Conservation (phyloP, 2,797 vertebrate genomes). For the Sebastes taczanowskii region DNA sequence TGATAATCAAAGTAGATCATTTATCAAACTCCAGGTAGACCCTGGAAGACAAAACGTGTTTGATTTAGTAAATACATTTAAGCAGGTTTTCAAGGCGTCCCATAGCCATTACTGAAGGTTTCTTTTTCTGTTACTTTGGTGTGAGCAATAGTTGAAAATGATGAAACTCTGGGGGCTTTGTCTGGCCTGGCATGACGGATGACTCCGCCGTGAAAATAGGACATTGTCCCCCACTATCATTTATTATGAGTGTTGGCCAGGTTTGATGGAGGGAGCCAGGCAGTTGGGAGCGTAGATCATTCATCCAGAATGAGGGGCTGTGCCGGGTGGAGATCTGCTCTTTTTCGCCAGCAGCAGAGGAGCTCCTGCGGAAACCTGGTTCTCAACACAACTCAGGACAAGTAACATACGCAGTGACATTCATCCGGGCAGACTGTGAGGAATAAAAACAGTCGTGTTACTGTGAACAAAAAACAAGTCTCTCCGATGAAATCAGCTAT, state of each 20-base stretch:
- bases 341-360: slow-evolving; percentile 20
- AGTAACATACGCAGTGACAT: not conserved
- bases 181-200: slow-evolving; percentile 83
- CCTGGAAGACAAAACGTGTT: slow-evolving; percentile 32
- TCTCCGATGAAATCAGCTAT: not conserved
- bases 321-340: slow-evolving; percentile 51
- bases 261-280: slow-evolving; percentile 81
- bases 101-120: slow-evolving; percentile 62
- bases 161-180: slow-evolving; percentile 81
- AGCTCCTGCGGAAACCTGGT: slow-evolving; percentile 19
- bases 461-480: not conserved
- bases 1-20: slow-evolving; percentile 18
- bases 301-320: slow-evolving; percentile 77
- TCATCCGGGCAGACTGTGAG: slow-evolving; percentile 1
- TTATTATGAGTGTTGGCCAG: slow-evolving; percentile 85
- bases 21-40: slow-evolving; percentile 1
- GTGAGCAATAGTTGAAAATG: slow-evolving; percentile 81
- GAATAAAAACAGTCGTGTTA: slow-evolving; percentile 1
- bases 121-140: slow-evolving; percentile 69
- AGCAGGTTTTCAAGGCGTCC: slow-evolving; percentile 50
- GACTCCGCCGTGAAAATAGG: slow-evolving; percentile 83
- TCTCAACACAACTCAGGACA: slow-evolving; percentile 7
- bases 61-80: slow-evolving; percentile 50
- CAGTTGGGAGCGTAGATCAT: slow-evolving; percentile 79
- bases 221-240: slow-evolving; percentile 85